These are phyloP conservation scores for Caenorhabditis becei DNA, from an alignment of 2,888 invertebrate species.

Conservation along the genomic window DNA sequence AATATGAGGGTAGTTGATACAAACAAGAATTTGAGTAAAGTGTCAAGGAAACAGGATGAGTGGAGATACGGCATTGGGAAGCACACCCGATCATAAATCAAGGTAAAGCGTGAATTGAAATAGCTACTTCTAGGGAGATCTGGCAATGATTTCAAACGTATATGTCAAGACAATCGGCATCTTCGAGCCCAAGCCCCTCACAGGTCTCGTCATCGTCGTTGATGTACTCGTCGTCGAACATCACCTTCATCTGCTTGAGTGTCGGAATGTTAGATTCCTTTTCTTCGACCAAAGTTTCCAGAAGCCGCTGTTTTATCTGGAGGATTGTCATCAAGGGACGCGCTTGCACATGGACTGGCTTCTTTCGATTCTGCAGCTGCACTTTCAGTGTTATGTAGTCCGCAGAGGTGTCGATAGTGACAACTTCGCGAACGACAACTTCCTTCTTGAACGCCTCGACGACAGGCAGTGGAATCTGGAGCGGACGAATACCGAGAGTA, in stretches of 20 bases:
- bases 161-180: conserved; percentile 58
- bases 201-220: conserved; percentile 14
- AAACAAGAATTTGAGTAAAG: not conserved
- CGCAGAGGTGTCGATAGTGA: conserved; percentile 2
- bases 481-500: conserved; percentile 10
- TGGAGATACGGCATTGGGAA: not conserved
- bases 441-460: conserved; percentile 14
- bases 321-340: conserved; percentile 8
- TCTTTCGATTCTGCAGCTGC: conserved; percentile 26
- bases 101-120: not conserved
- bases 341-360: conserved; percentile 21
- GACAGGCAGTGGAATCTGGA: conserved; percentile 25
- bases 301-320: conserved; percentile 18
- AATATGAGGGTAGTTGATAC: not conserved
- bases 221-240: conserved; percentile 56
- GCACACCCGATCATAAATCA: not conserved
- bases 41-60: not conserved
- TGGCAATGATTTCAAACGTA: conserved; percentile 9
- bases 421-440: not conserved
- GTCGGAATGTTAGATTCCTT: not conserved
- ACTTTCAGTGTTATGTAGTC: conserved; percentile 27
- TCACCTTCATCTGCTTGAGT: conserved; percentile 20
- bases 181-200: conserved; percentile 36
- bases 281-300: not conserved
- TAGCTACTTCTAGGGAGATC: not conserved